Conservation (phyloP, 2,797 vertebrate species). For the Chloroceryle amazona region DNA sequence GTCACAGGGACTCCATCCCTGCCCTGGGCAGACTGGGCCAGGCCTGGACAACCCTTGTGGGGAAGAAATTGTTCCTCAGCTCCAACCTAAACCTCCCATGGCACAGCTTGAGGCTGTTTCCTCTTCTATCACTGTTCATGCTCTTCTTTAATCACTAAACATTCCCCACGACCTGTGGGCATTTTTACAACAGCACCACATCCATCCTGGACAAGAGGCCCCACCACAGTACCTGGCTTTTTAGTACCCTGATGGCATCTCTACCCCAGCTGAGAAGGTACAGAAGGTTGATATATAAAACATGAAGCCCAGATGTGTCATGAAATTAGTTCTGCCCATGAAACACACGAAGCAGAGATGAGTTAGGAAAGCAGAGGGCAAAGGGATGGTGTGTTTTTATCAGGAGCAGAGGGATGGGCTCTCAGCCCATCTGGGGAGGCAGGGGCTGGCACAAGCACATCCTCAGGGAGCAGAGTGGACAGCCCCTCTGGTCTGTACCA, state of each 20-base stretch:
- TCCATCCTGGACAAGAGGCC: not conserved
- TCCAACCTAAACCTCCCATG: too few relatives aligned
- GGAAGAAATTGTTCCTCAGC: not conserved
- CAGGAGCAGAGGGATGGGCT: not conserved
- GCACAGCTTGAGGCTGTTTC: too few relatives aligned
- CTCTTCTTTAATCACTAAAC: not conserved
- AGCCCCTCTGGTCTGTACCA: not conserved
- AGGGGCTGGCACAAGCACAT: not conserved
- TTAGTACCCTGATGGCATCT: not conserved
- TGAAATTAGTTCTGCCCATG: not conserved
- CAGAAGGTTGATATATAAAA: not conserved
- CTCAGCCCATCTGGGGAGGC: not conserved
- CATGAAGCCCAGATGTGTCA: not conserved
- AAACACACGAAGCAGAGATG: not conserved
- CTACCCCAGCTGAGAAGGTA: not conserved
- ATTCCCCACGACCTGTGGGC: accelerated
- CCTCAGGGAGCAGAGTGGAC: not conserved
- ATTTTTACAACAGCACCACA: not conserved
- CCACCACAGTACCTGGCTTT: not conserved
- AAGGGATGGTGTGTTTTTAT: not conserved
- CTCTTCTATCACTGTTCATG: not conserved
- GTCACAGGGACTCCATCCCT: not conserved
- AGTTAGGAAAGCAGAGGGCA: not conserved
- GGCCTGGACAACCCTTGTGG: not conserved
- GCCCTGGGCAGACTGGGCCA: not conserved